A percentile compares a stretch with the other conserved stretches of the same genome.
Evolutionary conservation across 2,797 vertebrate species (phyloP).

Genomic region (Gymnocypris eckloni): DNA sequence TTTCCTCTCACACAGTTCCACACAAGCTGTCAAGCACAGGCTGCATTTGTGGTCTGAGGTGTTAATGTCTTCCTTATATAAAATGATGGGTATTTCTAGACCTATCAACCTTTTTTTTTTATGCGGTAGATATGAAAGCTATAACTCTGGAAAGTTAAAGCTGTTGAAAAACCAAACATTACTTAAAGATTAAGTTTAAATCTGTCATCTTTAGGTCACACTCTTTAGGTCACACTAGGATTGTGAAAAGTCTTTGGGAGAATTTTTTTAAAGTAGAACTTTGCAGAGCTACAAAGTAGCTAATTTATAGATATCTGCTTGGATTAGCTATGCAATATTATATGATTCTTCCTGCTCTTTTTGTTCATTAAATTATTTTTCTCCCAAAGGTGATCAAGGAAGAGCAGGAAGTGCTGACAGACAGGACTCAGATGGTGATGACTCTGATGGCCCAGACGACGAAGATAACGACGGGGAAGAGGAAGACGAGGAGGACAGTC

Average conservation of each 20-base stretch:
- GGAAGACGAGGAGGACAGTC: conserved; percentile 97
- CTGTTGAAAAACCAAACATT: not conserved
- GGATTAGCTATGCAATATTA: not conserved
- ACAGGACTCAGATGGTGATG: conserved; percentile 91
- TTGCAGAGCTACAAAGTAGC: not conserved
- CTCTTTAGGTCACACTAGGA: not conserved
- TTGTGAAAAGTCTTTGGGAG: not conserved
- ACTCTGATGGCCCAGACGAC: conserved; percentile 92
- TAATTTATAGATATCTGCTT: not conserved
- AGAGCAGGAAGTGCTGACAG: conserved; percentile 83
- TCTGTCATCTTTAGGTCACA: not conserved
- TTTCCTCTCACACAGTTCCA: conserved; percentile 66
- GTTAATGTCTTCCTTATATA: conserved; percentile 55
- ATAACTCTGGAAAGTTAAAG: not conserved
- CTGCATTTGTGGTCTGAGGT: conserved; percentile 58
- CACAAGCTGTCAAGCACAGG: conserved; percentile 62
- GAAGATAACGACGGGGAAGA: conserved; percentile 96
- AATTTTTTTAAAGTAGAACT: not conserved
- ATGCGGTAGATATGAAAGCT: conserved; percentile 22
- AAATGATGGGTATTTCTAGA: conserved; percentile 14
- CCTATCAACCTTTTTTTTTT: conserved; percentile 27
- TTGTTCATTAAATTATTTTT: conserved; percentile 13
- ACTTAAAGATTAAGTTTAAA: not conserved
- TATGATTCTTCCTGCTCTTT: not conserved
- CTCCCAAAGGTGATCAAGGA: conserved; percentile 86